Evolutionary conservation across 2,888 invertebrate species (phyloP), one percentile per base, ranked within the genome.

Genomic region (Tetrapedia diversipes): DNA sequence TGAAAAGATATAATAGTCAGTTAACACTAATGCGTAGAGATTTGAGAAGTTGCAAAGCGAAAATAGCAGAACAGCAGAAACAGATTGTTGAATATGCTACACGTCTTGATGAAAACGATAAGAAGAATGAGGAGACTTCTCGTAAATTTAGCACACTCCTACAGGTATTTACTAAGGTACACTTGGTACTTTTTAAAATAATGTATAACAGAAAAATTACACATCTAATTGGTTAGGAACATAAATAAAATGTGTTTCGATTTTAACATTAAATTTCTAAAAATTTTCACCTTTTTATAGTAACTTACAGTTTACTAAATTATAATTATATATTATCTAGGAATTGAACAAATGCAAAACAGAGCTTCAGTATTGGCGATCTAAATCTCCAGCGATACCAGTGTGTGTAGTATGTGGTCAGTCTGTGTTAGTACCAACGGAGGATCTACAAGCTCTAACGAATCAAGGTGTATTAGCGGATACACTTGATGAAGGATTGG

Each of bases 331-430:
- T 60, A 24, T 82, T 73, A 47, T 89, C 1, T 93, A 97, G 95
- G 97, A 97, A 92, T 92, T 97, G 86, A 97, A 97, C 92, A 97
- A 97, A 91, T 97, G 97, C 92, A 97, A 97, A 93, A 97, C 97
- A 41, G 97, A 97, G 92, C 92, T 97, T 87, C 97, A 97, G 92
- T 97, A 97, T 92, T 97, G 97, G 97, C 95, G 97, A 72, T 97
- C 97, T 49, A 97, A 97, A 86, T 96, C 97, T 77, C 96, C 97
- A 14, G 96, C 97, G 80, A 94, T 94, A 85, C 94, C 95, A 77
- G 94, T 95, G 68, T 97, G 97, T 89, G 95, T 94, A 41, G 94
- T 95, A 83, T 97, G 96, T 89, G 96, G 96, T 69, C 94, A 93
- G 71, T 93, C 93, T 68, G 93, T 94, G 81, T 92, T 93, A 8